Base-by-base conservation (phyloP, 1,140 invertebrate species). In the Trichogramma pretiosum region DNA sequence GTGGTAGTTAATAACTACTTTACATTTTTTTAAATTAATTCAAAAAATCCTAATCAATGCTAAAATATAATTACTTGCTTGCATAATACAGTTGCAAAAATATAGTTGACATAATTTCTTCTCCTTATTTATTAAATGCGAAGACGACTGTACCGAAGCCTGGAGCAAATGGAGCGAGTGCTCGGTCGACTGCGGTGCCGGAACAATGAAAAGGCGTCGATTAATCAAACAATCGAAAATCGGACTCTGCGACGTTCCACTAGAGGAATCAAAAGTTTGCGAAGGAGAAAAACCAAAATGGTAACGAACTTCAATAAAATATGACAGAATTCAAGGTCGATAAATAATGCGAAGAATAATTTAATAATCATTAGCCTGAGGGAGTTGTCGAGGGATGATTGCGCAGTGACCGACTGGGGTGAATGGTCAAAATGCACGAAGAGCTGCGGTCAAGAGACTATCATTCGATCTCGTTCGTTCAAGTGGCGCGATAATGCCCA, bases 121-220 rank as follows among this genome's bases (percentile, higher is more conserved):
- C n/a, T n/a, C n/a, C n/a, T n/a, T n/a, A n/a, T n/a, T n/a, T n/a
- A n/a, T 26, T 11, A 23, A 4, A 8, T 19, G 11, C n/a, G 16
- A 13, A 21, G 28, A 40, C n/a, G 23, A 42, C 17, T 51, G 49
- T 17, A 38, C 24, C 2, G 21, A 78, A 2, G 56, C 74, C 1
- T 94, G 89, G 89, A 78, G 77, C 1, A 58, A 75, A 7, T 93
- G 87, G 88, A 78, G 79, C 1, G 64, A 78, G 1, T 94, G 90
- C 64, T 85, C 81, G 13, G 81, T 78, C 0, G 79, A 81, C 0
- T 93, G 91, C 59, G 89, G 89, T 0, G 76, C 72, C 43, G 91
- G 91, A 1, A 74, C 72, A 3, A 74, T 79, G 47, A 77, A 82
- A 4, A 73, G 89, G 32, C 82, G 79, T 24, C 66, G 84, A 4